Conservation (phyloP, 2,888 invertebrate genomes). For the Drosophila stalkeri region DNA sequence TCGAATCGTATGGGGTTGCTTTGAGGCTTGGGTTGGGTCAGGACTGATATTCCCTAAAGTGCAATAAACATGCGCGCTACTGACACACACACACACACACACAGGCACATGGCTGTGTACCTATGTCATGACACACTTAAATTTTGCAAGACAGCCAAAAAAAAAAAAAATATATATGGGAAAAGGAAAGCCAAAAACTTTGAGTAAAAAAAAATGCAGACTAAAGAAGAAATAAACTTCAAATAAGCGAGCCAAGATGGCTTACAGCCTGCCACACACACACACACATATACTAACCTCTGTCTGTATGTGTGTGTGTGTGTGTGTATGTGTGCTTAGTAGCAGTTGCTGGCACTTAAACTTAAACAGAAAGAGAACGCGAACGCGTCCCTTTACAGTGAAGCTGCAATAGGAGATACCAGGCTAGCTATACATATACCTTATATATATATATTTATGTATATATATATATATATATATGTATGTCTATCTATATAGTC, state of each 20-base stretch:
- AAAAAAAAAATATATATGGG: conserved; percentile 14
- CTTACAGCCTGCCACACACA: conserved; percentile 46
- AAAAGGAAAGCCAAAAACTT: conserved; percentile 31
- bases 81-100: conserved; percentile 38
- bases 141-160: conserved; percentile 45
- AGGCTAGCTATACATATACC: conserved; percentile 17
- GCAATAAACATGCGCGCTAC: conserved; percentile 79
- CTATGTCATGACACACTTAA: conserved; percentile 68
- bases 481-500: conserved; percentile 35
- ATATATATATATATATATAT: conserved; percentile 11
- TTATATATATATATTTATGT: conserved; percentile 5
- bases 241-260: conserved; percentile 65
- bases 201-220: conserved; percentile 55
- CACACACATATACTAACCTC: background rate
- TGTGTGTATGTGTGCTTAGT: conserved; percentile 41
- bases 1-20: conserved; percentile 37
- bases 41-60: conserved; percentile 73
- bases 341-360: conserved; percentile 52
- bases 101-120: conserved; percentile 39
- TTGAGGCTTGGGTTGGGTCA: conserved; percentile 49
- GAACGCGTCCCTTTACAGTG: conserved; percentile 29
- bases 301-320: conserved; percentile 29
- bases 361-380: conserved; percentile 21
- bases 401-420: conserved; percentile 19
- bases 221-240: conserved; percentile 65